Evolutionary conservation across 2,113 vertebrate species (phyloP), one percentile per base, ranked within the genome.

Genomic region (Clarias macrocephalus): DNA sequence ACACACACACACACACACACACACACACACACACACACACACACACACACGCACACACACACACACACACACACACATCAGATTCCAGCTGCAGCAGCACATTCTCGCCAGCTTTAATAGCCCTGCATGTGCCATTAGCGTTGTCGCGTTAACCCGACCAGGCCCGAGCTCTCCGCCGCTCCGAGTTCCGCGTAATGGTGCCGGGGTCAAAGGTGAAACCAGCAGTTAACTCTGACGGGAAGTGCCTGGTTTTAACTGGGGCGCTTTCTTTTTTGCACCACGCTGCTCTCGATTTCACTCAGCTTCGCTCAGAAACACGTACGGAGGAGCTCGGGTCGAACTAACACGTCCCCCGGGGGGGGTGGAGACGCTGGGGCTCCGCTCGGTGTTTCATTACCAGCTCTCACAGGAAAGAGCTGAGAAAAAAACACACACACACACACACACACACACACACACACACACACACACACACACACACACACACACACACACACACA

Each of bases 51-150:
- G 48, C 66, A 16, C 66, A 68, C 66, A 65, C 62, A 65, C 62
- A 65, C 62, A 65, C 62, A 65, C 62, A 25, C 63, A 65, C 25
- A n/a, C 63, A 65, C 25, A 65, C 57, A 75, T 84, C 75, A 79
- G 30, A 80, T 80, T 73, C 25, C 25, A 42, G 86, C 76, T 57
- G 80, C 30, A 28, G 56, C 85, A 89, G 65, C 88, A 84, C 63
- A 89, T 86, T 89, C 88, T 48, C 81, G 21, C 33, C n/a, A 65
- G 88, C 80, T 77, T 83, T 83, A 66, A 86, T 54, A 62, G 57
- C 42, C 72, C 62, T 59, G 25, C 23, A 75, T 60, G 57, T 80
- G 65, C 63, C 72, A 72, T 86, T 85, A 77, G 84, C 37, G 18
- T 73, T 9, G 37, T 7, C 25, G 21, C n/a, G n/a, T 80, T 68